A percentile compares a stretch with the other conserved stretches of the same genome.
Evolutionary conservation across 2,888 invertebrate genomes (phyloP).

Genomic region (Petrolisthes manimaculis): DNA sequence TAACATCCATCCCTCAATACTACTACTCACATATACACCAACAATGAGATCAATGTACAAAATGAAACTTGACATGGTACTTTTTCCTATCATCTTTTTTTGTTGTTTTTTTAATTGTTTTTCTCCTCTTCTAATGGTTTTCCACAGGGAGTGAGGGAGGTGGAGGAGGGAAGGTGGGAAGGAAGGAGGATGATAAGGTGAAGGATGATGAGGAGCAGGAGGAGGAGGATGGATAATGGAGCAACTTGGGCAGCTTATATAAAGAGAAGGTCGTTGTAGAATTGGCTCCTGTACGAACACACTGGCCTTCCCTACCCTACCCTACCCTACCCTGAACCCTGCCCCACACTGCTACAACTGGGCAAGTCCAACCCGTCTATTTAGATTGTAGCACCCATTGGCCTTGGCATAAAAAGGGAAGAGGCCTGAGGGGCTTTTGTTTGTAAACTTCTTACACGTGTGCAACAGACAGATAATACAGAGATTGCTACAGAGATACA

Average conservation of each 20-base stretch:
- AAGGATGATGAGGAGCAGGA: background rate
- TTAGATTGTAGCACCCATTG: slow-evolving; percentile 18
- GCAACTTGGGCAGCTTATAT: slow-evolving; percentile 8
- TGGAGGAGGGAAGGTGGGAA: slow-evolving; percentile 24
- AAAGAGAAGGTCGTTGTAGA: slow-evolving; percentile 44
- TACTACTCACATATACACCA: slow-evolving; percentile 65
- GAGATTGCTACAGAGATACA: slow-evolving; percentile 53
- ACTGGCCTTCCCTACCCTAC: slow-evolving; percentile 24
- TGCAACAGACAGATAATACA: slow-evolving; percentile 52
- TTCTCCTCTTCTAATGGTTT: background rate
- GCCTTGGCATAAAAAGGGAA: slow-evolving; percentile 20
- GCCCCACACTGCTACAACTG: slow-evolving; percentile 21
- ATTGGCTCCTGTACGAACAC: slow-evolving; percentile 17
- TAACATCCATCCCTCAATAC: slow-evolving; percentile 62
- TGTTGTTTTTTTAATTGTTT: background rate
- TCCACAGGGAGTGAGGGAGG: slow-evolving; percentile 37
- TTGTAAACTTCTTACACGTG: slow-evolving; percentile 47
- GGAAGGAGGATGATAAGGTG: slow-evolving; percentile 21
- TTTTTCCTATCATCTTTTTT: background rate
- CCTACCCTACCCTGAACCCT: background rate
- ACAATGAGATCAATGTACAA: slow-evolving; percentile 65
- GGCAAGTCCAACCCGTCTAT: slow-evolving; percentile 40
- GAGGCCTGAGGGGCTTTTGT: slow-evolving; percentile 36
- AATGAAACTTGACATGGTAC: slow-evolving; percentile 54
- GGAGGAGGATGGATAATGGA: background rate